Conservation (phyloP, 2,888 invertebrate species). For the Conomelus anceps region DNA sequence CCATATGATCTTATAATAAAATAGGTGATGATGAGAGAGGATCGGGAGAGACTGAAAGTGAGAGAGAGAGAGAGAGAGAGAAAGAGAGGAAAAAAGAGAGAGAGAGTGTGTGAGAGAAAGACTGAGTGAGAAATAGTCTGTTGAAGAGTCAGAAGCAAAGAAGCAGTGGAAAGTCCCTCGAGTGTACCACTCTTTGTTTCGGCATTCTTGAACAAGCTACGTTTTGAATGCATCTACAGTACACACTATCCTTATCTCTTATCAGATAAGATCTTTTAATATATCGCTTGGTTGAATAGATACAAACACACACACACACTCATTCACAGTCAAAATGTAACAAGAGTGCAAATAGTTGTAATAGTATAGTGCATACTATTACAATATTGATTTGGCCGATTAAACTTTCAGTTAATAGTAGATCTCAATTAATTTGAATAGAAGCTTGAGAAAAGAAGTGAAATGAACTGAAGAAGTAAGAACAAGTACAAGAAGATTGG, state of each 20-base stretch:
- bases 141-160: neutral
- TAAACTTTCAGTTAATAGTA: neutral
- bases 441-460: too few relatives aligned
- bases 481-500: too few relatives aligned
- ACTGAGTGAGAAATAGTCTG: neutral
- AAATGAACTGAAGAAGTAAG: too few relatives aligned
- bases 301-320: neutral
- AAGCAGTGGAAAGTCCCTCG: neutral
- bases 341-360: neutral
- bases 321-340: neutral
- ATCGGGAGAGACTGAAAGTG: neutral
- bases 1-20: too few relatives aligned
- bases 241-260: too few relatives aligned
- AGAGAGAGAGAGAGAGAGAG: neutral
- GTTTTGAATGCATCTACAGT: neutral
- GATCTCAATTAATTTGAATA: too few relatives aligned
- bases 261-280: neutral
- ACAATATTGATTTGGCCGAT: too few relatives aligned
- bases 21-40: too few relatives aligned
- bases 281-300: neutral
- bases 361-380: too few relatives aligned
- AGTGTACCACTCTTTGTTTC: neutral
- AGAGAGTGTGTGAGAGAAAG: neutral
- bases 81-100: neutral
- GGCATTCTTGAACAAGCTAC: neutral